Base-by-base conservation (phyloP, 2,113 vertebrate genomes). In the Emydocephalus ijimae region DNA sequence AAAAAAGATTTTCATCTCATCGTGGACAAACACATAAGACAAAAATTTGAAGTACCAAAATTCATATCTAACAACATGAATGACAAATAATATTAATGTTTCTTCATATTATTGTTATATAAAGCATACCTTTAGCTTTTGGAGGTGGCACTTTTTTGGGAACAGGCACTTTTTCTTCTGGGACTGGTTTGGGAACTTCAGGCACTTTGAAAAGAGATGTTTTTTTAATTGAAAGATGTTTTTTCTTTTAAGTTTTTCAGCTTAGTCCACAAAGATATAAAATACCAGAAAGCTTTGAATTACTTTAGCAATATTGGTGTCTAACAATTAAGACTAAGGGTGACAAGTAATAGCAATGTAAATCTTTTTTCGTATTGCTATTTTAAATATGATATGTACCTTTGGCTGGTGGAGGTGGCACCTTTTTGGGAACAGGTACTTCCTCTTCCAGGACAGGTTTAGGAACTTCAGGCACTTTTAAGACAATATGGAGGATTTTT, bases 181-280 rank as follows among this genome's bases (percentile, higher is more conserved):
- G 69, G 15, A 81, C 69, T 1, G 69, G 69, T 81, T 20, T 81
- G n/a, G n/a, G 69, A 81, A 81, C 69, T 81, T 81, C n/a, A 81
- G 69, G 69, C 26, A 69, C 61, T 69, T 69, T 69, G 61, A 69
- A 69, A 69, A 69, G 29, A 69, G 11, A 69, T 69, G 9, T 11
- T 52, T n/a, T 94, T 97, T 95, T 14, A 39, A 20, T 39, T 34
- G 69, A 74, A 74, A 74, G 69, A 74, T 74, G 39, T 39, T 39
- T 74, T 69, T 69, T 69, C 29, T 69, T 69, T 69, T 69, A n/a
- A 69, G 12, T 14, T 69, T n/a, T 74, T 74, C 0, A 0, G n/a
- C 34, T 74, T 15, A 74, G 34, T 34, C n/a, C n/a, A 74, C 15
- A 74, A 74, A 74, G n/a, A 20, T 39, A 74, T 74, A 81, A 81